Conservation (phyloP, 2,797 vertebrate genomes). For the Bovichtus diacanthus region DNA sequence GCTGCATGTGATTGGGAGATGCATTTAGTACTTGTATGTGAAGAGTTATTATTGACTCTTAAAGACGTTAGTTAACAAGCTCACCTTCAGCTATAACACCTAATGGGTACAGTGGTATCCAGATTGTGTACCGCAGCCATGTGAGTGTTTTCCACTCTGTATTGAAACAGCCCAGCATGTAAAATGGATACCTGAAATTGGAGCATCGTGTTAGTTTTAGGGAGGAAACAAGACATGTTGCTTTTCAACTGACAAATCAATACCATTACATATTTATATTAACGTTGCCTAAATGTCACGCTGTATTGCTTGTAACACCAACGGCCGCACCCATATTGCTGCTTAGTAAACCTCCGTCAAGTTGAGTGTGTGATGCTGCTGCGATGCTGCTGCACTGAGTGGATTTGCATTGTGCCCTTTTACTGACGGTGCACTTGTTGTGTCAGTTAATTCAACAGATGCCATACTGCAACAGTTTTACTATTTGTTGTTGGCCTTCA, state of each 20-base stretch:
- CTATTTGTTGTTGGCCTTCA: background rate
- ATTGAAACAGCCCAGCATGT: slow-evolving; percentile 93
- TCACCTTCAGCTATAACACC: slow-evolving; percentile 94
- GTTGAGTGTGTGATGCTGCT: background rate
- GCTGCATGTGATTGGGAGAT: slow-evolving; percentile 78
- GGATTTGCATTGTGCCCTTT: background rate
- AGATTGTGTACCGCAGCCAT: slow-evolving; percentile 94
- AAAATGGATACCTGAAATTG: slow-evolving; percentile 93
- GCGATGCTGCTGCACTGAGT: background rate
- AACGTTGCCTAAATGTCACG: background rate
- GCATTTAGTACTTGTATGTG: background rate
- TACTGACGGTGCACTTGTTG: background rate
- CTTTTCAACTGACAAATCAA: background rate
- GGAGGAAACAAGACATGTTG: background rate
- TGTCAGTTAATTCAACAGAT: background rate
- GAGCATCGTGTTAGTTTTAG: slow-evolving; percentile 1
- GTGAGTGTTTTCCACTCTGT: slow-evolving; percentile 95
- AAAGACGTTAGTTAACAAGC: slow-evolving; percentile 28
- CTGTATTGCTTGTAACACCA: background rate
- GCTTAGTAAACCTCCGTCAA: background rate
- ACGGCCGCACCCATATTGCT: background rate
- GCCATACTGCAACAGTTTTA: background rate
- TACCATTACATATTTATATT: background rate
- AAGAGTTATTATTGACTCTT: background rate
- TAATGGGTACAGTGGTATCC: slow-evolving; percentile 95